Percentiles rank a stretch among this genome's conserved stretches.
These are phyloP conservation scores for Dendrolimus houi DNA, from an alignment of 2,888 invertebrate genomes.

Conservation along the genomic window DNA sequence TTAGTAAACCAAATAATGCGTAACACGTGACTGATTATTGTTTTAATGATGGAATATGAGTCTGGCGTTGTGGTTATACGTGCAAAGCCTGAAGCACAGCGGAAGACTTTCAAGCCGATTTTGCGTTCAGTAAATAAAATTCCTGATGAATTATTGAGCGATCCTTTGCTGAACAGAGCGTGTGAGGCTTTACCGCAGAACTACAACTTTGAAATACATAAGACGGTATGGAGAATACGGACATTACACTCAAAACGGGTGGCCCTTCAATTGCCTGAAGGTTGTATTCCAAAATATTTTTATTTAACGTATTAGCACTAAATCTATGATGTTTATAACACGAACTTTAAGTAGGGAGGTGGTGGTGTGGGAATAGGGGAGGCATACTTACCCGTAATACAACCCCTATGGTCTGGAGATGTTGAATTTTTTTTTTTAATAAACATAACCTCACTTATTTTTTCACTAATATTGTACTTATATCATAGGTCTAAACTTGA, in stretches of 20 bases:
- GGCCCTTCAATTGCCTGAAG: conserved; percentile 98
- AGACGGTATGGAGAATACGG: conserved; percentile 97
- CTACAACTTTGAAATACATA: conserved; percentile 98
- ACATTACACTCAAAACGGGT: conserved; percentile 90
- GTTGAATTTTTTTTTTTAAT: too few species aligned
- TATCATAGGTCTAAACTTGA: too few species aligned
- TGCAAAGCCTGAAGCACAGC: conserved; percentile 82
- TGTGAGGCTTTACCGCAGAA: conserved; percentile 89
- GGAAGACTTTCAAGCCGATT: conserved; percentile 87
- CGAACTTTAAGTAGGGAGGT: too few species aligned
- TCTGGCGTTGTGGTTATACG: conserved; percentile 80
- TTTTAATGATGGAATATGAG: conserved; percentile 11
- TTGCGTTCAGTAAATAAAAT: conserved; percentile 85
- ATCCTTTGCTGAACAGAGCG: conserved; percentile 83
- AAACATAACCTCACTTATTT: too few species aligned
- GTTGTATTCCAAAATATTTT: conserved; percentile 19
- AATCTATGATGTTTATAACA: too few species aligned
- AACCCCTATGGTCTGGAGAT: too few species aligned
- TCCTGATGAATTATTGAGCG: conserved; percentile 85
- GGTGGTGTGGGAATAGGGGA: too few species aligned
- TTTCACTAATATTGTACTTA: too few species aligned
- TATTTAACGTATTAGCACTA: too few species aligned
- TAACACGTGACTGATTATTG: too few species aligned
- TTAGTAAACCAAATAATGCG: too few species aligned
- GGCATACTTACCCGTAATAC: too few species aligned